phyloP scores from a whole-genome alignment of 2,888 invertebrate genomes.

The Orthonevra nobilis region DNA sequence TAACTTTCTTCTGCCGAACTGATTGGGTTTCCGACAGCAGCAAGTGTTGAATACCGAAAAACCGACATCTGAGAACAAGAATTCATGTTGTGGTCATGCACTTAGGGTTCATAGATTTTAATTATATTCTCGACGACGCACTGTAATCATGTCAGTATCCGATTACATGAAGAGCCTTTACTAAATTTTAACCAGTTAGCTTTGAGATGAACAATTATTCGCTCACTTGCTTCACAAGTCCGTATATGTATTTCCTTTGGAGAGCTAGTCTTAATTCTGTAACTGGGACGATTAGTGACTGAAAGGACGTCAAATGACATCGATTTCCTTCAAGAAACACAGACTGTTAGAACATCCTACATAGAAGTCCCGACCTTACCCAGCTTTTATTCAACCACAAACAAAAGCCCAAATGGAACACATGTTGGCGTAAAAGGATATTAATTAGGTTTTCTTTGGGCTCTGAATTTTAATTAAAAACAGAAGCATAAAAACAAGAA shows the following conservation, averaged over 20 bases:
- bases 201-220: too few species aligned
- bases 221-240: too few species aligned
- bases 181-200: too few species aligned
- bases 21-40: conserved; percentile 49
- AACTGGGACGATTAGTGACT: too few species aligned
- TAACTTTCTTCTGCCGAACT: conserved; percentile 48
- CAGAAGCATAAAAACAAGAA: too few species aligned
- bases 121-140: conserved; percentile 47
- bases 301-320: too few species aligned
- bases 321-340: too few species aligned
- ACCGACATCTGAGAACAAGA: conserved; percentile 32
- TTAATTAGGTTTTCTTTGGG: conserved; percentile 61
- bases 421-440: conserved; percentile 58
- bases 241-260: too few species aligned
- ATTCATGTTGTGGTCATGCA: conserved; percentile 31
- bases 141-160: conserved; percentile 49
- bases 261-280: too few species aligned
- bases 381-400: neutral
- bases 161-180: too few species aligned
- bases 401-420: conserved; percentile 29
- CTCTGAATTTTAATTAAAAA: conserved; percentile 63
- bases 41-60: conserved; percentile 51
- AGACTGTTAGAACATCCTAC: too few species aligned
- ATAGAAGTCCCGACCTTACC: conserved; percentile 6
- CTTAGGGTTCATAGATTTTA: conserved; percentile 34